Conservation (phyloP, 2,113 vertebrate species). For the Notiomystis cincta region DNA sequence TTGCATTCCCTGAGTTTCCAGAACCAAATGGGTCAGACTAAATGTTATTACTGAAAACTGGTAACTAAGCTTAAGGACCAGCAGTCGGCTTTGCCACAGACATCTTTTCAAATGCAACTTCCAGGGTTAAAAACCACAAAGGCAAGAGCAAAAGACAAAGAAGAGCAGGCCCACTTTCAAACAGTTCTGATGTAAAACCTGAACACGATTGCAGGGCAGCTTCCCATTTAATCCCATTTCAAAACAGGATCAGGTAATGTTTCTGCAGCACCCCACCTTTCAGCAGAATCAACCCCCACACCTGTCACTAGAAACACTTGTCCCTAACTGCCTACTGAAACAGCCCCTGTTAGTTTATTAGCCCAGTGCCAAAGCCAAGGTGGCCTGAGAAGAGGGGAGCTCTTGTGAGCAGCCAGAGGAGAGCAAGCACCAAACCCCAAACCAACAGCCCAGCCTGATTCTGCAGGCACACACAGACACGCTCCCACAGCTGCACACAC, state of each 20-base stretch:
- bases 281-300: not conserved
- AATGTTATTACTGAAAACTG: not conserved
- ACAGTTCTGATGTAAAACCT: not conserved
- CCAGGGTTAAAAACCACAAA: not conserved
- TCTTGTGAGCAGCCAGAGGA: not conserved
- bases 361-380: not conserved
- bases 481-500: not conserved
- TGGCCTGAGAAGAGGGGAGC: not conserved
- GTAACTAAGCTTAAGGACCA: not conserved
- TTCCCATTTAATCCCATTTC: not conserved
- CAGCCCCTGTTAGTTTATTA: not conserved
- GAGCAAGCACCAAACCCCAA: not conserved
- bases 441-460: not conserved
- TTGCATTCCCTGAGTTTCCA: not conserved
- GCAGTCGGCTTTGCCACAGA: not conserved
- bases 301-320: not conserved
- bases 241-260: not conserved
- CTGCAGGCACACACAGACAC: not conserved
- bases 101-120: not conserved
- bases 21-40: not conserved
- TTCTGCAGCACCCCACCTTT: not conserved
- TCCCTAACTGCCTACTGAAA: not conserved
- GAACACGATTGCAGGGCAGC: fast-evolving
- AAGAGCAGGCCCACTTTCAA: not conserved
- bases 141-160: not conserved